Evolutionary conservation across 2,888 invertebrate species (phyloP).

Genomic region (Hesperia comma): DNA sequence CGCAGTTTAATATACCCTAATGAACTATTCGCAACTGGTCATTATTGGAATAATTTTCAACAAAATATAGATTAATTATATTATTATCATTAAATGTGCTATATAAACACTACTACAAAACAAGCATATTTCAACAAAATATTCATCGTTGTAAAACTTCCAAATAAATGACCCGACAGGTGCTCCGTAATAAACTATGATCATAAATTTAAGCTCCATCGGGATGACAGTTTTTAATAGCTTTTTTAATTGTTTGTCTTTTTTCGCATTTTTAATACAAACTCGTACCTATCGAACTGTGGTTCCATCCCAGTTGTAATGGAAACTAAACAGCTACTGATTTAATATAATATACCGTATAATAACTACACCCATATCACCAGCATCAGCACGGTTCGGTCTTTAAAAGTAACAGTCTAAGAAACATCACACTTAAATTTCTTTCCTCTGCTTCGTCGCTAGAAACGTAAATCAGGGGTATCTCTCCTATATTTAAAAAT

Average conservation of each 20-base stretch:
- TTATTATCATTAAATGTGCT: neutral
- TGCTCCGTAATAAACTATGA: conserved; percentile 33
- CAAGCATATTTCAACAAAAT: conserved; percentile 16
- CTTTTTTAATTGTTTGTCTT: conserved; percentile 35
- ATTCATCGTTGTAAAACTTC: conserved; percentile 26
- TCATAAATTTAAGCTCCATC: conserved; percentile 32
- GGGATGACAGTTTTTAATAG: conserved; percentile 34
- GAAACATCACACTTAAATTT: too few species aligned
- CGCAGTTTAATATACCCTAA: too few species aligned
- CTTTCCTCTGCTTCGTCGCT: too few species aligned
- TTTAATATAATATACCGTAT: neutral
- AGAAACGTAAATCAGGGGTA: too few species aligned
- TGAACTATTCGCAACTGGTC: too few species aligned
- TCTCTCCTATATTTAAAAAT: too few species aligned
- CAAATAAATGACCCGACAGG: conserved; percentile 32
- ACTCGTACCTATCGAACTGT: neutral
- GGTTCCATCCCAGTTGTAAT: conserved; percentile 6
- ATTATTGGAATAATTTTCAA: too few species aligned
- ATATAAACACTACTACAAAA: neutral
- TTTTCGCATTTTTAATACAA: conserved; percentile 19
- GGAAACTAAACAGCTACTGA: neutral
- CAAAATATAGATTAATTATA: too few species aligned
- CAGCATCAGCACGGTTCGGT: too few species aligned
- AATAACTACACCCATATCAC: too few species aligned
- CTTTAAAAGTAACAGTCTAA: too few species aligned